Evolutionary conservation across 2,113 vertebrate genomes (phyloP).

Genomic region (Pavo muticus): DNA sequence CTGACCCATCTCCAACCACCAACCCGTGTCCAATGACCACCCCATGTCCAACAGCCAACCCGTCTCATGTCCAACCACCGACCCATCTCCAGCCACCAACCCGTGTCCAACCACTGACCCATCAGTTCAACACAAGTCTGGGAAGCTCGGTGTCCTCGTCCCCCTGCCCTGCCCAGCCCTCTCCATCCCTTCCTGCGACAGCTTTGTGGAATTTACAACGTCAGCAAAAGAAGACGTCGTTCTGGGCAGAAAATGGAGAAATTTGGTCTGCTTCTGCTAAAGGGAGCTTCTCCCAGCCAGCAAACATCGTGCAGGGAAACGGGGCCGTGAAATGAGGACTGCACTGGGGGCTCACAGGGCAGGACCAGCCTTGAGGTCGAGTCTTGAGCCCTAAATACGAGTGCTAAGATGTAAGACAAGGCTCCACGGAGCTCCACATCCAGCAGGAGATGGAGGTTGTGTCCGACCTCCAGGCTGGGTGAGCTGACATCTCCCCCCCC

Average conservation of each 20-base stretch:
- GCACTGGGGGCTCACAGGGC: not conserved
- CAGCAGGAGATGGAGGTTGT: fast-evolving
- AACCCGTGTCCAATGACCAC: no score
- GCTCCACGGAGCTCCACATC: not conserved
- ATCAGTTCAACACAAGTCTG: fast-evolving
- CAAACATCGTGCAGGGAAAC: not conserved
- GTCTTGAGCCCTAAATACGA: not conserved
- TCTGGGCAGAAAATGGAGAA: no score
- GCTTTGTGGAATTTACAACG: not conserved
- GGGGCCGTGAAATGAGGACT: fast-evolving
- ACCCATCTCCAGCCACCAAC: no score
- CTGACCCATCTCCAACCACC: no score
- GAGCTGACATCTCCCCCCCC: not conserved
- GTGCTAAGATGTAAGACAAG: fast-evolving
- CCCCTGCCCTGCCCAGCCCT: not conserved
- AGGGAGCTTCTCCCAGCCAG: not conserved
- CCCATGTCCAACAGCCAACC: no score
- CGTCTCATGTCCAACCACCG: no score
- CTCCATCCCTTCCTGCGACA: fast-evolving
- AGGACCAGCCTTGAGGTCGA: not conserved
- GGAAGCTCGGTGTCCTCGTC: fast-evolving
- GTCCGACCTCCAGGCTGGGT: not conserved
- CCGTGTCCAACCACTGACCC: no score
- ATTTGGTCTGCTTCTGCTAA: not conserved
- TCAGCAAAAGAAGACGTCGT: no score